Base-by-base conservation (phyloP, 1,140 invertebrate species). In the Procambarus virginalis region DNA sequence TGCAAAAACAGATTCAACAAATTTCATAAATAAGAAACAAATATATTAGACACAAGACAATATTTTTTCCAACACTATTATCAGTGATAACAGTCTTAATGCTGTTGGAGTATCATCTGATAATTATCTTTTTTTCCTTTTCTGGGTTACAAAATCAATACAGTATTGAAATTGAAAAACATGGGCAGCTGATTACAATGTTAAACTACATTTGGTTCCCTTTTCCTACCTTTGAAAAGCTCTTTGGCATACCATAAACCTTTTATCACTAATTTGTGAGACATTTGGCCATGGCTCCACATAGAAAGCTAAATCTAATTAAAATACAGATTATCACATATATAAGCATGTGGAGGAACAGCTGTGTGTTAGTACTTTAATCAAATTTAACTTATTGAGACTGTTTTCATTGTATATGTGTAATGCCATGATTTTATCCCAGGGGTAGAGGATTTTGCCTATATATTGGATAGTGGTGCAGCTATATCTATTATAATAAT, bases 211-310 rank as follows among this genome's bases (percentile, higher is more conserved):
- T 60, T 68, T 68, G 46, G 49, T 49, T 48, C 46, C 22, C 20
- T 34, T 46, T 51, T 34, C 60, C 55, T 82, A 46, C 34, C 80
- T 46, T 45, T 82, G 22, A 82, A 82, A 64, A 68, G 80, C 20
- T 82, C 80, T 82, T 82, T 82, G 80, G 80, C 51, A 82, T 48
- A 20, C 20, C 80, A 17, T 64, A 45, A 45, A 82, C 20, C 79
- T 51, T 81, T 46, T 49, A 81, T 68, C 22, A 14, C 22, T 20
- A 81, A 55, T 12, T 48, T 22, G 34, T 82, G 80, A 82, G 80
- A 64, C 12, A 34, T 17, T 45, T 68, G 22, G 49, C 10, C 45
- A 8, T 82, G 58, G 51, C 58, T 68, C 12, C 80, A 82, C 80
- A 82, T 14, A 60, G 51, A 55, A 82, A 22, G 34, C 17, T 82